These are phyloP conservation scores for Calonectris borealis DNA, from an alignment of 2,113 vertebrate species.

Conservation along the genomic window DNA sequence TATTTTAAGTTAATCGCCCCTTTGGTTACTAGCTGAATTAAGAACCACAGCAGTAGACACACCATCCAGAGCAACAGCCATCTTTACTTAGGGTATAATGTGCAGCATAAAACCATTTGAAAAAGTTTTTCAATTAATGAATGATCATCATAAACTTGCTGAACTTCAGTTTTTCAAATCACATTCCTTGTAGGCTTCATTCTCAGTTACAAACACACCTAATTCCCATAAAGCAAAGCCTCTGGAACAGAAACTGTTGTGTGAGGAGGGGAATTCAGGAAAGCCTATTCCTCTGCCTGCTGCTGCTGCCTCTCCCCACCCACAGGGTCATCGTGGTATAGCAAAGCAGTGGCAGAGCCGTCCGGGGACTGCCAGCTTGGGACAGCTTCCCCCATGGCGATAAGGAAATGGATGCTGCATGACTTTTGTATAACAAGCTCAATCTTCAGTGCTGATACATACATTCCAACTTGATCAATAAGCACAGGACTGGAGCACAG, in stretches of 20 bases:
- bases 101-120: neutral
- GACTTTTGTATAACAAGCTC: neutral
- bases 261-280: neutral
- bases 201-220: neutral
- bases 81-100: neutral
- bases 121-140: neutral
- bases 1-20: neutral
- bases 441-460: neutral
- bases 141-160: neutral
- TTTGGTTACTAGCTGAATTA: neutral
- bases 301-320: neutral
- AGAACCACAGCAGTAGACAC: neutral
- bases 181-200: neutral
- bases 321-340: rapidly evolving
- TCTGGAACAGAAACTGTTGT: neutral
- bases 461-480: neutral
- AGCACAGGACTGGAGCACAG: neutral
- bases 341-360: neutral
- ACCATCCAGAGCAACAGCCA: neutral
- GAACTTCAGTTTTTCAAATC: neutral
- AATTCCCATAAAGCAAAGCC: neutral
- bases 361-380: neutral
- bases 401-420: neutral
- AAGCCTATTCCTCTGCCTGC: neutral
- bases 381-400: neutral